A percentile compares a stretch with the other conserved stretches of the same genome.
Evolutionary conservation across 2,888 invertebrate species (phyloP).

Genomic region (Chymomyza fuscimana): DNA sequence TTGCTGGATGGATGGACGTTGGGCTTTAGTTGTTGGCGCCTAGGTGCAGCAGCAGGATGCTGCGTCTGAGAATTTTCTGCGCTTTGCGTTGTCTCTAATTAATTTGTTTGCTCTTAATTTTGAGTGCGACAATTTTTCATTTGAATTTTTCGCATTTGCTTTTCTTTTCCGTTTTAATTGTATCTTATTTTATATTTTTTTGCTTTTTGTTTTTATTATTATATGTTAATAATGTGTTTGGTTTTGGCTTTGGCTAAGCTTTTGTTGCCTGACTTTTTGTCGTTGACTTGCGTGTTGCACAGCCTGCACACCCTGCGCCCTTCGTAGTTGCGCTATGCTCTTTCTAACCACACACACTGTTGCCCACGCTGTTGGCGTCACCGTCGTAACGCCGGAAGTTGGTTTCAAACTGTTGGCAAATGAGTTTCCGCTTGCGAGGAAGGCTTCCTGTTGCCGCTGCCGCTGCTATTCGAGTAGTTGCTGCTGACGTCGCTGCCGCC

Average conservation of each 20-base stretch:
- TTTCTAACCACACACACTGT: not conserved
- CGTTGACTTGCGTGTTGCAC: constrained; percentile 17
- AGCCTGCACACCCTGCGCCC: not conserved
- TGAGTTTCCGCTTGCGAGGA: constrained; percentile 58
- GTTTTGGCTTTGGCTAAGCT: not conserved
- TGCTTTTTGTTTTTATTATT: constrained; percentile 8
- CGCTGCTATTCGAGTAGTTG: not conserved
- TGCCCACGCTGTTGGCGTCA: not conserved
- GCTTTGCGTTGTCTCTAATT: constrained; percentile 20
- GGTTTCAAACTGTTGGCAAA: constrained; percentile 65
- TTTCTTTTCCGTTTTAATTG: constrained; percentile 4
- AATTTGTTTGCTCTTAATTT: constrained; percentile 39
- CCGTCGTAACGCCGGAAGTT: constrained; percentile 52
- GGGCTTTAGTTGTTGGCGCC: not conserved
- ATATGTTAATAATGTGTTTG: constrained; percentile 3
- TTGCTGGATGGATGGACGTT: not conserved
- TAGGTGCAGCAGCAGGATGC: not conserved
- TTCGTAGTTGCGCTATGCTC: too few relatives aligned
- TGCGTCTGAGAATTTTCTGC: not conserved
- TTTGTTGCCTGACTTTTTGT: constrained; percentile 22
- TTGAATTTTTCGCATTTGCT: constrained; percentile 13
- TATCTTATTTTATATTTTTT: not conserved
- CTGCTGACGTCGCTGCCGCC: not conserved
- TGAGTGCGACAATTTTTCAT: constrained; percentile 26
- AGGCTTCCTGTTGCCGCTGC: constrained; percentile 40